Conservation (phyloP, 23 tunicate genomes). For the Ascidia mentula region DNA sequence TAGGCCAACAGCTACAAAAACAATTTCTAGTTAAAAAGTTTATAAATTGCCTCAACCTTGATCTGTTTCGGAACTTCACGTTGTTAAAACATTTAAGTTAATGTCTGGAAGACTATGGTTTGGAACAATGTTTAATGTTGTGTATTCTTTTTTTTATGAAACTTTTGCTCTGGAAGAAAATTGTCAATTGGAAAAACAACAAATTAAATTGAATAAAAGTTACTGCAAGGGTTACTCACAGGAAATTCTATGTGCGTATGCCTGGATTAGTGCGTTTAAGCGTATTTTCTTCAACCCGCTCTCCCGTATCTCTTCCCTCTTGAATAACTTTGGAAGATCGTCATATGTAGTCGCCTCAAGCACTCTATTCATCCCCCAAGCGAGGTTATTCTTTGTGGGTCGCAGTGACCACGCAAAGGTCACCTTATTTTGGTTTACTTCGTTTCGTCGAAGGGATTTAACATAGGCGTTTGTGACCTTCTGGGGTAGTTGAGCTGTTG, state of each 20-base stretch:
- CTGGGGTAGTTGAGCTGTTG: not conserved
- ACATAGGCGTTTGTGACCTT: not conserved
- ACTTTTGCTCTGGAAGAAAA: too few species aligned
- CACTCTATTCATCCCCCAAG: not conserved
- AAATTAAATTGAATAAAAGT: too few species aligned
- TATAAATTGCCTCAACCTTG: too few species aligned
- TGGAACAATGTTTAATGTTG: too few species aligned
- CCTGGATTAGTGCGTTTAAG: not conserved
- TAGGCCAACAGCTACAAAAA: not conserved
- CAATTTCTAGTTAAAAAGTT: too few species aligned
- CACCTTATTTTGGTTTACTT: not conserved
- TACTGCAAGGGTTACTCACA: too few species aligned
- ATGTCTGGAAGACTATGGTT: too few species aligned
- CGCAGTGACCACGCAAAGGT: not conserved
- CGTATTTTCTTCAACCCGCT: not conserved
- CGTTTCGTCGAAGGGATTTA: not conserved
- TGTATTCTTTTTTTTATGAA: too few species aligned
- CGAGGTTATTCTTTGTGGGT: not conserved
- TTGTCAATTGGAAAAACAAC: too few species aligned
- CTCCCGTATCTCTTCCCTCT: not conserved
- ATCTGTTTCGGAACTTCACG: too few species aligned
- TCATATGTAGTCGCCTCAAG: not conserved
- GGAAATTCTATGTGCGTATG: not conserved
- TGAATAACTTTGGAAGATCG: not conserved
- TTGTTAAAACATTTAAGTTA: too few species aligned